Evolutionary conservation across 2,888 invertebrate species (phyloP).

Genomic region (Cheilosia impressa): DNA sequence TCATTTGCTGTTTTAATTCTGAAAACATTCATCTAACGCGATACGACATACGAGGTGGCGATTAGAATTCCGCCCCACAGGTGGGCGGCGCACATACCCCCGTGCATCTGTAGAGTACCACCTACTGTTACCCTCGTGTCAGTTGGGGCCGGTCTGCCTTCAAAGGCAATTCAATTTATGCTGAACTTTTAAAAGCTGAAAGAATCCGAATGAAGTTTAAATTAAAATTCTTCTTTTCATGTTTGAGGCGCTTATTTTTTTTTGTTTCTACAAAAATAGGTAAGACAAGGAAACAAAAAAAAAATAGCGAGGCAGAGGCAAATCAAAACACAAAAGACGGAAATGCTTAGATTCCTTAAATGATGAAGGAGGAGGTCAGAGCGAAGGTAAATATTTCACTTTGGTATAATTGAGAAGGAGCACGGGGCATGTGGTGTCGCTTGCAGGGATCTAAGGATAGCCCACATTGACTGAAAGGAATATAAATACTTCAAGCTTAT

Average conservation of each 20-base stretch:
- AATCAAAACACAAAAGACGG: neutral
- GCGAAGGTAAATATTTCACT: slow-evolving; percentile 1
- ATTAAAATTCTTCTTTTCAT: slow-evolving; percentile 58
- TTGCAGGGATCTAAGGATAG: neutral
- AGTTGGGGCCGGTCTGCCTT: neutral
- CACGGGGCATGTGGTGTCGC: neutral
- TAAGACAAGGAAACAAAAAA: slow-evolving; percentile 18
- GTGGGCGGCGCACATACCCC: neutral
- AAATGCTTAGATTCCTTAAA: slow-evolving; percentile 43
- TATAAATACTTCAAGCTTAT: slow-evolving; percentile 13
- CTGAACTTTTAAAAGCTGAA: slow-evolving; percentile 35
- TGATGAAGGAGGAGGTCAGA: neutral
- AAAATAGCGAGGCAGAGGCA: slow-evolving; percentile 24
- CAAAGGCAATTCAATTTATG: slow-evolving; percentile 51
- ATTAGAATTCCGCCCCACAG: slow-evolving; percentile 35
- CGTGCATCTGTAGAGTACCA: neutral
- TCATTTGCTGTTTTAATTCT: slow-evolving; percentile 45
- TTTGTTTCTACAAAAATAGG: slow-evolving; percentile 42
- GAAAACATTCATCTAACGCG: slow-evolving; percentile 53
- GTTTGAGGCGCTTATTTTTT: slow-evolving; percentile 45
- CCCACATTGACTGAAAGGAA: slow-evolving; percentile 1
- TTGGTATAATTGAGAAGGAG: neutral
- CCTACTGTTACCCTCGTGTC: neutral
- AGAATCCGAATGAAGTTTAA: slow-evolving; percentile 45
- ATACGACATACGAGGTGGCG: slow-evolving; percentile 38